phyloP scores from a whole-genome alignment of 2,888 invertebrate genomes.

The Phyllotreta cruciferae region DNA sequence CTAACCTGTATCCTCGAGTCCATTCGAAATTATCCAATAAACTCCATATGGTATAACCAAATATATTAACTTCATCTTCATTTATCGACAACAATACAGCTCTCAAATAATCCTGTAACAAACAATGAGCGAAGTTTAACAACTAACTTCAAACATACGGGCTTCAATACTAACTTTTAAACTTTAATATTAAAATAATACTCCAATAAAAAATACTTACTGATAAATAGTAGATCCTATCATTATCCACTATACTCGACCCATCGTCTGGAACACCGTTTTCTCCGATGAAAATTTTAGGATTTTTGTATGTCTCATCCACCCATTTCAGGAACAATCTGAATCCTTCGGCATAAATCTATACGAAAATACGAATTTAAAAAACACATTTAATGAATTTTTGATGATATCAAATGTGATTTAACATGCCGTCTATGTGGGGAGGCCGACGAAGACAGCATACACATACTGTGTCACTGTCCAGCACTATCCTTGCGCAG shows the following conservation, averaged over 20 bases:
- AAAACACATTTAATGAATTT: no score
- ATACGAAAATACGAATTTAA: not conserved
- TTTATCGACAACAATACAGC: slow-evolving; percentile 52
- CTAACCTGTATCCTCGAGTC: slow-evolving; percentile 59
- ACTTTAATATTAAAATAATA: not conserved
- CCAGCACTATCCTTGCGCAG: no score
- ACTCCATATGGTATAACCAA: slow-evolving; percentile 44
- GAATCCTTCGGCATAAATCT: slow-evolving; percentile 63
- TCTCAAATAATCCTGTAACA: slow-evolving; percentile 57
- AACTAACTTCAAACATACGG: not conserved
- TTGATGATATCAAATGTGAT: no score
- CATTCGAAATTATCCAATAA: slow-evolving; percentile 58
- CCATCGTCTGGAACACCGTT: slow-evolving; percentile 65
- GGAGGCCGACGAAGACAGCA: no score
- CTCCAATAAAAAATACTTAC: slow-evolving; percentile 43
- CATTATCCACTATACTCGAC: slow-evolving; percentile 61
- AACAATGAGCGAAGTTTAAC: not conserved
- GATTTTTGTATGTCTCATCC: slow-evolving; percentile 65
- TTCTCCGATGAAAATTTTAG: slow-evolving; percentile 67
- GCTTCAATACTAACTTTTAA: not conserved
- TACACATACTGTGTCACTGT: no score
- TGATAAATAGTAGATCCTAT: slow-evolving; percentile 63
- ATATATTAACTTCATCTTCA: slow-evolving; percentile 49
- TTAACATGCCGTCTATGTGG: no score
- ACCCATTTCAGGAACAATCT: slow-evolving; percentile 67